A percentile compares a stretch with the other conserved stretches of the same genome.
Evolutionary conservation across 2,113 vertebrate genomes (phyloP).

Genomic region (Tychaedon coryphoeus): DNA sequence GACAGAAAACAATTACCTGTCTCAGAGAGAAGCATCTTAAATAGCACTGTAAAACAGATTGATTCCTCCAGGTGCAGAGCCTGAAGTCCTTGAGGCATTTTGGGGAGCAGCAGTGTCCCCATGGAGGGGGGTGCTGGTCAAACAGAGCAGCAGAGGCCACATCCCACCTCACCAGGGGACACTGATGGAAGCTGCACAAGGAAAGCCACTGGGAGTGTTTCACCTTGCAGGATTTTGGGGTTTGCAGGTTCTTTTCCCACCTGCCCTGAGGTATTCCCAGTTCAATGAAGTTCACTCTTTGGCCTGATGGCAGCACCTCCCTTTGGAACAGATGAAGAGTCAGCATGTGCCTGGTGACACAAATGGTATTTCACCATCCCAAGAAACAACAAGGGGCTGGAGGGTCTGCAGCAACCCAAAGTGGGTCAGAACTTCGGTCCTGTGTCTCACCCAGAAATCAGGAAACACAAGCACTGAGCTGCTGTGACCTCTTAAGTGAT

Average conservation of each 20-base stretch:
- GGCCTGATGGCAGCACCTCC: background rate
- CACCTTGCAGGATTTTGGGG: background rate
- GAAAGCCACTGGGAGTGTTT: background rate
- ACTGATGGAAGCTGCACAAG: background rate
- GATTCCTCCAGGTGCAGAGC: background rate
- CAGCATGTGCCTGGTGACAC: background rate
- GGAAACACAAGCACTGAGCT: background rate
- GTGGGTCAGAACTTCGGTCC: background rate
- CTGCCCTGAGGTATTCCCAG: background rate
- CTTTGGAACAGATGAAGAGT: background rate
- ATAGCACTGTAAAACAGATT: background rate
- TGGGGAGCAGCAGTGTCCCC: background rate
- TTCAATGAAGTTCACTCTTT: background rate
- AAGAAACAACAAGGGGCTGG: background rate
- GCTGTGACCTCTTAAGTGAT: conserved; percentile 48
- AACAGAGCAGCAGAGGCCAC: background rate
- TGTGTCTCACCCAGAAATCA: background rate
- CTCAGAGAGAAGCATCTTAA: background rate
- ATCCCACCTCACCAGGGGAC: rapidly evolving
- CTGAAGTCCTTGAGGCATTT: background rate
- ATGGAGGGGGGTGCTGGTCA: background rate
- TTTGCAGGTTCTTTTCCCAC: background rate
- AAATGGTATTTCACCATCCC: background rate
- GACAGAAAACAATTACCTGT: background rate
- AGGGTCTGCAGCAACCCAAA: background rate